Evolutionary conservation across 1,140 invertebrate genomes (phyloP).

Genomic region (Chironomus striatipennis): DNA sequence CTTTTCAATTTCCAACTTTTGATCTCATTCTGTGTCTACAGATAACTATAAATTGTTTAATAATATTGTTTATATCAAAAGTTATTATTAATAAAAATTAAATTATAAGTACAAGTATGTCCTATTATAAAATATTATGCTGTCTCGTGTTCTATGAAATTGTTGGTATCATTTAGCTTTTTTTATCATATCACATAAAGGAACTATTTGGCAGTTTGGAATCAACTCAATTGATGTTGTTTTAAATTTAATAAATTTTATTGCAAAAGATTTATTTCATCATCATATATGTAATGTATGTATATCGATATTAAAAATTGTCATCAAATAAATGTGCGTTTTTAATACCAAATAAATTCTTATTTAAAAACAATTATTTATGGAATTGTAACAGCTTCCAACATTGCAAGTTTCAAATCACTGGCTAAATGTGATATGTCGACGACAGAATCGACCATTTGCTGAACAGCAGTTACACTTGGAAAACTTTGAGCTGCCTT

Average conservation of each 20-base stretch:
- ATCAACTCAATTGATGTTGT: neutral
- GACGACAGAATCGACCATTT: conserved; percentile 86
- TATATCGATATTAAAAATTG: no score
- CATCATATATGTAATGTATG: no score
- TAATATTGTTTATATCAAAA: no score
- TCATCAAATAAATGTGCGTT: no score
- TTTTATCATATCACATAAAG: neutral
- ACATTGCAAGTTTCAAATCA: conserved; percentile 61
- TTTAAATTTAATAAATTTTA: neutral
- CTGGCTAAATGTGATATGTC: conserved; percentile 69
- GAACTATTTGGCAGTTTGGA: conserved; percentile 3
- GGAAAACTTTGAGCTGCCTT: conserved; percentile 84
- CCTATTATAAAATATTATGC: no score
- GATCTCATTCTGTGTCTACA: no score
- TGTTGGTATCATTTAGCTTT: neutral
- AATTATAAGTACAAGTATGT: neutral
- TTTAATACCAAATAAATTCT: no score
- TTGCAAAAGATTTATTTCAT: neutral
- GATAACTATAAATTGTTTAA: no score
- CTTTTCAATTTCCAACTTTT: neutral
- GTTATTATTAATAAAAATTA: neutral
- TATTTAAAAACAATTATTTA: neutral
- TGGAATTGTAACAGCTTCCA: conserved; percentile 41
- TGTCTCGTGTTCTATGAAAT: neutral
- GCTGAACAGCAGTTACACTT: conserved; percentile 78